Conservation (phyloP, 1,140 invertebrate species). For the Pinna nobilis region DNA sequence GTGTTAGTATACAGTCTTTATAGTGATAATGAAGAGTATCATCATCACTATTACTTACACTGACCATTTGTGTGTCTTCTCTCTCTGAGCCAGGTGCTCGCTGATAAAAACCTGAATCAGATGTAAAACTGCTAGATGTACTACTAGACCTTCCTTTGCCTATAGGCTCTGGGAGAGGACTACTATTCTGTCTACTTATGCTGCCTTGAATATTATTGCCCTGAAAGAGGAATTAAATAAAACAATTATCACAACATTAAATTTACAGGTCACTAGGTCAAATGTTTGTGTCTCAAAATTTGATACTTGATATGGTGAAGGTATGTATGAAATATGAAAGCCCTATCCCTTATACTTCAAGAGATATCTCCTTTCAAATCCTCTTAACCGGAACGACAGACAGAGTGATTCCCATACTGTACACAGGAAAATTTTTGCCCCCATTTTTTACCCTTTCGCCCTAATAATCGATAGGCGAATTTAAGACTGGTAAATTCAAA, state of each 20-base stretch:
- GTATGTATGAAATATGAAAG: too few species aligned
- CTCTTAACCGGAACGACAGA: too few species aligned
- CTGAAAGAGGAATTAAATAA: slow-evolving; percentile 26
- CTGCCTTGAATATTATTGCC: slow-evolving; percentile 40
- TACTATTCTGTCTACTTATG: slow-evolving; percentile 43
- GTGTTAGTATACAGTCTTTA: too few species aligned
- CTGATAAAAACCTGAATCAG: slow-evolving; percentile 67
- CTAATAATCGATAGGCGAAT: too few species aligned
- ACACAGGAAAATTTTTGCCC: too few species aligned
- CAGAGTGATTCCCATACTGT: too few species aligned
- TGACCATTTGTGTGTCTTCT: slow-evolving; percentile 75
- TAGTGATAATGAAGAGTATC: slow-evolving; percentile 1
- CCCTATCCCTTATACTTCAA: too few species aligned
- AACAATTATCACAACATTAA: not conserved
- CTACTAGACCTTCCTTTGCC: slow-evolving; percentile 74
- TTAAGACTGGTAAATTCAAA: too few species aligned
- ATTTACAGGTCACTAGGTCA: not conserved
- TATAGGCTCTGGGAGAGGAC: slow-evolving; percentile 72
- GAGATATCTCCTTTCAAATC: too few species aligned
- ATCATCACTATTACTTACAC: slow-evolving; percentile 25
- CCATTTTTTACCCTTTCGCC: too few species aligned
- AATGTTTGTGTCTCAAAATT: too few species aligned
- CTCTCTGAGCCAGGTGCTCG: slow-evolving; percentile 76
- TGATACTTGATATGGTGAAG: too few species aligned
- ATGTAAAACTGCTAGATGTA: slow-evolving; percentile 71